Conservation (phyloP, 2,797 vertebrate genomes). For the Sebastes wilsoni region DNA sequence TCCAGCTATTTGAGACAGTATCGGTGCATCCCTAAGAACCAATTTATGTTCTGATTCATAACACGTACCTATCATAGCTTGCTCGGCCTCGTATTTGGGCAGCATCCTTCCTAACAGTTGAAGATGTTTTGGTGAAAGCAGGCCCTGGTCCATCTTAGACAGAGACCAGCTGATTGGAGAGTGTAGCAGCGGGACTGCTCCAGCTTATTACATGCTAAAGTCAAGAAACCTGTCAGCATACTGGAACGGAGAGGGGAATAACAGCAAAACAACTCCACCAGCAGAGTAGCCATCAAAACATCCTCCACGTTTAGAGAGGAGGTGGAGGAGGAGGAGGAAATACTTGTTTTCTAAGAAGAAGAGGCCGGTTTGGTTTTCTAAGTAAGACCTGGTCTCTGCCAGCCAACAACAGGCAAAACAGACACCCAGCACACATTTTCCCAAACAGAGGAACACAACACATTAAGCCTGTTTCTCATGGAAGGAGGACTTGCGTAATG, state of each 20-base stretch:
- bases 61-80: neutral
- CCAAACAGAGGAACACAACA: slow-evolving; percentile 20
- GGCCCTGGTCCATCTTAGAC: neutral
- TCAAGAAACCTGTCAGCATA: slow-evolving; percentile 22
- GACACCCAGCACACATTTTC: slow-evolving; percentile 3
- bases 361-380: slow-evolving; percentile 46
- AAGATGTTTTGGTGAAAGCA: slow-evolving; percentile 26
- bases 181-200: slow-evolving; percentile 63
- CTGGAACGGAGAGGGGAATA: slow-evolving; percentile 15
- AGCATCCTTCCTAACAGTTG: neutral
- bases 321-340: neutral
- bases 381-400: slow-evolving; percentile 17
- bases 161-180: slow-evolving; percentile 23
- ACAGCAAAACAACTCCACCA: slow-evolving; percentile 46
- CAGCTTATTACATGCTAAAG: slow-evolving; percentile 21
- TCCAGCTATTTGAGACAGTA: no score
- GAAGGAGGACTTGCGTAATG: slow-evolving; percentile 2
- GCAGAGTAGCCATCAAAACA: slow-evolving; percentile 60
- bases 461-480: slow-evolving; percentile 25
- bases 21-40: neutral
- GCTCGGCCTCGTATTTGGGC: neutral
- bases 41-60: neutral
- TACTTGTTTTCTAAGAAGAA: slow-evolving; percentile 49
- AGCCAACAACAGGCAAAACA: slow-evolving; percentile 18
- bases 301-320: slow-evolving; percentile 7